phyloP scores from a whole-genome alignment of 2,888 invertebrate species.

The Spisula subtruncata region DNA sequence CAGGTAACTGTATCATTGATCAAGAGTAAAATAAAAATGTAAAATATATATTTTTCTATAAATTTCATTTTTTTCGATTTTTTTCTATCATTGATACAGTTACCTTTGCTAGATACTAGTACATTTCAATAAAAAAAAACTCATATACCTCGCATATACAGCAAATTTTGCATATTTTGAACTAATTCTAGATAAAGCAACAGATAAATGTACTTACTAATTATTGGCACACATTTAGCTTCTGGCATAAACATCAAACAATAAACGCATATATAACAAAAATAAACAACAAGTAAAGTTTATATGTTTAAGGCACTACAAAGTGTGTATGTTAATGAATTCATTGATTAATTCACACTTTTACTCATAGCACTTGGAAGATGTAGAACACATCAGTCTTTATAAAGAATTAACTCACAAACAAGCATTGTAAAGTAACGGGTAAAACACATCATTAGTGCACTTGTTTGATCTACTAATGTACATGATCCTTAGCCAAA shows the following conservation, averaged over 20 bases:
- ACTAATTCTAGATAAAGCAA: neutral
- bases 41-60: too few species aligned
- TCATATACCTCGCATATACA: neutral
- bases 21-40: too few species aligned
- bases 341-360: neutral
- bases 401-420: too few species aligned
- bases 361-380: neutral
- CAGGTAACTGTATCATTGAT: too few species aligned
- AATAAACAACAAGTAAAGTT: neutral
- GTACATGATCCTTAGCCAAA: neutral
- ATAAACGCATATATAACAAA: constrained; percentile 9
- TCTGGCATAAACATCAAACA: constrained; percentile 5
- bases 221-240: neutral
- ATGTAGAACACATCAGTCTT: neutral
- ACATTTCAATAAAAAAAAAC: too few species aligned
- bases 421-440: too few species aligned
- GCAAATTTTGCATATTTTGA: neutral
- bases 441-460: neutral
- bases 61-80: too few species aligned
- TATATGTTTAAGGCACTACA: constrained; percentile 3
- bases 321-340: neutral
- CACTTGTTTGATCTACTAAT: neutral
- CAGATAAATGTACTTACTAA: neutral
- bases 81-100: too few species aligned
- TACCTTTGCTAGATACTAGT: too few species aligned